Base-by-base conservation (phyloP, 2,113 vertebrate genomes). In the Hymenochirus boettgeri region DNA sequence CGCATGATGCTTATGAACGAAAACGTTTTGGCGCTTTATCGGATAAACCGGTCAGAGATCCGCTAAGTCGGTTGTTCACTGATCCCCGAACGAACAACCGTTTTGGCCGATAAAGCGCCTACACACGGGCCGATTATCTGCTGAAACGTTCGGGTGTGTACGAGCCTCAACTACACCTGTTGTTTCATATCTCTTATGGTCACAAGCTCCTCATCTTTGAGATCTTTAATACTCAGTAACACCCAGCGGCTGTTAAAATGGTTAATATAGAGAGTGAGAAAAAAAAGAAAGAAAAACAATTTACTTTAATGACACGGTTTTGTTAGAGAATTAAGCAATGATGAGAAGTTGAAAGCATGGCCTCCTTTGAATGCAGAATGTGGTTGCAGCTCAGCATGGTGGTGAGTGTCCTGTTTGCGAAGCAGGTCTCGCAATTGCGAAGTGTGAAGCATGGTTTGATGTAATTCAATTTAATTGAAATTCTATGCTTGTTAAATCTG, bases 381-480 rank as follows among this genome's bases (percentile, higher is more conserved):
- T 57, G 70, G 70, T 39, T 77, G 72, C 55, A 73, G 25, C 72
- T 62, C 57, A 69, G 63, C 61, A 21, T 57, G 65, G 51, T 56
- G 70, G 70, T 52, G 57, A 48, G 58, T 3, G n/a, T 22, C 1
- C 71, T 69, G 72, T 78, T 78, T 75, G 72, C 73, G 71, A 62
- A 73, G 74, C 72, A 61, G 70, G 9, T 74, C 67, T 77, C 62
- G 72, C 71, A 61, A 47, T 69, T 57, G 59, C 61, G 62, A 0
- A 2, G 63, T 57, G 63, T 55, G 70, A 77, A 74, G 73, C 72
- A 51, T 65, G 76, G 74, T 78, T 74, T 74, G 74, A 53, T 2
- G 76, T 79, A 78, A 84, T 79, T 77, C 77, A 74, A 62, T 82
- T 81, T 82, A 84, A 84, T 82, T 82, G 77, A 76, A 82, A 84